Conservation (phyloP, 2,888 invertebrate genomes). For the Cheilosia variabilis region DNA sequence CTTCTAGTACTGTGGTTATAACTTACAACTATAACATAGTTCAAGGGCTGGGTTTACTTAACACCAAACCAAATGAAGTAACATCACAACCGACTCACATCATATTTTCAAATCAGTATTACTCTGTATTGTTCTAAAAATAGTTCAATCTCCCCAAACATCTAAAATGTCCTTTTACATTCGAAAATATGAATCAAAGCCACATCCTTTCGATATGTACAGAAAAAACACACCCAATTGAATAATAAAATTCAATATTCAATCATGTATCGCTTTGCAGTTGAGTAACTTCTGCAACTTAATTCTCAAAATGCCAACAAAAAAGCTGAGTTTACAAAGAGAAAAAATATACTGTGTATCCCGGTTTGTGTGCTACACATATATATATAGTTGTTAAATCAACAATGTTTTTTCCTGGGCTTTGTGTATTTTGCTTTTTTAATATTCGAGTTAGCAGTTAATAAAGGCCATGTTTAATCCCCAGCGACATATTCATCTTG, state of each 20-base stretch:
- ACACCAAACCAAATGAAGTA: too few species aligned
- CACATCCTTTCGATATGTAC: neutral
- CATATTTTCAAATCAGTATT: too few species aligned
- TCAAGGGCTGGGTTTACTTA: too few species aligned
- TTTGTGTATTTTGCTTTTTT: conserved; percentile 46
- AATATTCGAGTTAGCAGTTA: conserved; percentile 64
- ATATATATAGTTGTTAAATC: conserved; percentile 58
- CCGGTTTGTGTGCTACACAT: conserved; percentile 44
- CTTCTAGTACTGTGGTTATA: too few species aligned
- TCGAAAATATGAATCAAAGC: neutral
- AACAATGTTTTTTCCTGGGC: conserved; percentile 57
- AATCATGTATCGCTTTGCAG: conserved; percentile 71
- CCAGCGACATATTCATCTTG: conserved; percentile 73
- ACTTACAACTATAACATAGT: too few species aligned
- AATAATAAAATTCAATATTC: conserved; percentile 65
- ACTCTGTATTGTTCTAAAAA: too few species aligned
- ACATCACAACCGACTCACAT: too few species aligned
- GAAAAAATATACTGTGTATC: conserved; percentile 38
- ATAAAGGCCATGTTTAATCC: conserved; percentile 75
- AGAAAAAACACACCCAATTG: conserved; percentile 9
- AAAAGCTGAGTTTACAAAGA: conserved; percentile 61
- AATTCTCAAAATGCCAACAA: conserved; percentile 57
- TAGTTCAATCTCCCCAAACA: too few species aligned
- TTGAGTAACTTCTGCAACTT: conserved; percentile 63
- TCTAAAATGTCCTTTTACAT: too few species aligned